Conservation (phyloP, 30 jellyfish, hydroid and myxozoan genomes). For the Rhopilema esculentum region DNA sequence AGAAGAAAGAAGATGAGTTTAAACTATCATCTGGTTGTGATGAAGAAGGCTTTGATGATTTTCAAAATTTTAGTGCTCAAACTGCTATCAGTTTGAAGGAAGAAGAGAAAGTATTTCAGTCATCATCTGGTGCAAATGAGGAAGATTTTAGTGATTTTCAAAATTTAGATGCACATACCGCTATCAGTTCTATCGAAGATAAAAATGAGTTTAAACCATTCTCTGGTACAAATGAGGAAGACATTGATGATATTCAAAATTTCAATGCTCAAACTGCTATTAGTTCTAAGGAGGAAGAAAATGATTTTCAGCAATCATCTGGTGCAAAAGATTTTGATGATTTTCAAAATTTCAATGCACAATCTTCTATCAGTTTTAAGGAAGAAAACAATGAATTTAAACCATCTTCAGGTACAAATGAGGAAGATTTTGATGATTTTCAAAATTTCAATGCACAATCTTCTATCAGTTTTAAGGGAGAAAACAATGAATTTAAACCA, state of each 20-base stretch:
- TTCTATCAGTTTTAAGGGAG: background rate
- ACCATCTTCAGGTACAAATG: background rate
- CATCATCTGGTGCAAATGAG: background rate
- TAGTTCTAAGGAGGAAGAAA: background rate
- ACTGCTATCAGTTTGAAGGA: background rate
- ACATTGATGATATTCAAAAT: background rate
- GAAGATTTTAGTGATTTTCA: constrained; percentile 25
- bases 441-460: constrained; percentile 1
- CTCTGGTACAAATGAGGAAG: background rate
- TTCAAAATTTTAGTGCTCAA: background rate
- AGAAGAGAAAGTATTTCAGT: background rate
- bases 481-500: background rate
- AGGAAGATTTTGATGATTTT: constrained; percentile 26
- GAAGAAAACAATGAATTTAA: background rate
- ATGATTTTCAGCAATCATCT: background rate
- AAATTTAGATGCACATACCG: background rate
- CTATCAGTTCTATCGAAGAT: background rate
- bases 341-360: constrained; percentile 6
- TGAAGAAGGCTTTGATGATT: background rate
- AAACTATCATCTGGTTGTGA: too few relatives aligned
- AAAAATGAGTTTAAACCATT: background rate
- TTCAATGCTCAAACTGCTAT: background rate
- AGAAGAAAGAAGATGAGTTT: background rate
- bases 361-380: background rate
- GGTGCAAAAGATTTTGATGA: constrained; percentile 7